A percentile compares a stretch with the other conserved stretches of the same genome.
phyloP scores from a whole-genome alignment of 2,888 invertebrate species.

The Apantesis nais region DNA sequence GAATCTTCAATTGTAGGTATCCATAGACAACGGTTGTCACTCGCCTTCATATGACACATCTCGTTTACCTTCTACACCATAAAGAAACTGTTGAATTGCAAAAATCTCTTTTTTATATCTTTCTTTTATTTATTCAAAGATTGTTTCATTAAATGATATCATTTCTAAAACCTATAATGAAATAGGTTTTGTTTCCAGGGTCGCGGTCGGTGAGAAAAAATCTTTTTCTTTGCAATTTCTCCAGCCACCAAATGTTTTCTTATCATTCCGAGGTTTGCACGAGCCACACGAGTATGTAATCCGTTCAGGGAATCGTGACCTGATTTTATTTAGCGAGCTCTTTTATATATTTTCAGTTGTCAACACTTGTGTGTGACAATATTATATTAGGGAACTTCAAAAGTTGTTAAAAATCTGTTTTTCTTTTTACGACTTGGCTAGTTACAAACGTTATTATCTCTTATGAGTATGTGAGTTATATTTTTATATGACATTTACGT shows the following conservation, averaged over 20 bases:
- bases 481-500: too few relatives aligned
- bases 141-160: too few relatives aligned
- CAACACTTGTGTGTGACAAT: background rate
- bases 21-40: too few relatives aligned
- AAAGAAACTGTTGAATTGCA: background rate
- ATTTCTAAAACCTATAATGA: background rate
- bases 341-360: slow-evolving; percentile 40
- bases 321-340: slow-evolving; percentile 42
- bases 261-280: slow-evolving; percentile 46
- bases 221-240: slow-evolving; percentile 60
- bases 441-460: too few relatives aligned
- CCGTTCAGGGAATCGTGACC: slow-evolving; percentile 57
- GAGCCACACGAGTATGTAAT: slow-evolving; percentile 47
- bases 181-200: background rate
- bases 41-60: too few relatives aligned
- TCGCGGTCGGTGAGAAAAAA: slow-evolving; percentile 21
- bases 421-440: too few relatives aligned
- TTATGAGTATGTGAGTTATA: too few relatives aligned
- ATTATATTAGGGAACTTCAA: too few relatives aligned
- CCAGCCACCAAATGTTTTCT: slow-evolving; percentile 36
- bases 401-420: too few relatives aligned
- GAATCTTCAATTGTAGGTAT: too few relatives aligned
- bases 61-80: too few relatives aligned
- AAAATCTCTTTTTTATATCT: background rate
- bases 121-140: too few relatives aligned